phyloP scores from a whole-genome alignment of 2,797 vertebrate species.

The Momotus momota region DNA sequence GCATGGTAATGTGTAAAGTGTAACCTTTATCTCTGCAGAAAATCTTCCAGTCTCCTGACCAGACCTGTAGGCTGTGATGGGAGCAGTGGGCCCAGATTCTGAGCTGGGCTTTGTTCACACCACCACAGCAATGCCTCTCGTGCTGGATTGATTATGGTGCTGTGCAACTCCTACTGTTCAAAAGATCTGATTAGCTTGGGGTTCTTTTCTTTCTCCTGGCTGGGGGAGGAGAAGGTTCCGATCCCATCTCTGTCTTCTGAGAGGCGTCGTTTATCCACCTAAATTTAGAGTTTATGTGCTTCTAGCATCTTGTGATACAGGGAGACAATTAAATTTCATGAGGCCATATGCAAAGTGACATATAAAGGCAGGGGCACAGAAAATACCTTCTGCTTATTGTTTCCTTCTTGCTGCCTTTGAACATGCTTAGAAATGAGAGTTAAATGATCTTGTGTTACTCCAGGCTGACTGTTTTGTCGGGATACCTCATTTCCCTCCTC shows the following conservation, averaged over 20 bases:
- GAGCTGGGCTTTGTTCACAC: neutral
- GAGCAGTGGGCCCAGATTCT: neutral
- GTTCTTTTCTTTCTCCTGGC: neutral
- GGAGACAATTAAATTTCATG: neutral
- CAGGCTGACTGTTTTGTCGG: neutral
- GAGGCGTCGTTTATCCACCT: rapidly evolving
- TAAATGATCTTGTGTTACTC: neutral
- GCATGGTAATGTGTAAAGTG: neutral
- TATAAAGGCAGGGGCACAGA: neutral
- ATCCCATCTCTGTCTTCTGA: neutral
- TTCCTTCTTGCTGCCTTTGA: neutral
- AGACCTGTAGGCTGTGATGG: rapidly evolving
- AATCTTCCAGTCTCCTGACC: neutral
- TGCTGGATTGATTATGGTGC: neutral
- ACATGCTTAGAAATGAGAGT: neutral
- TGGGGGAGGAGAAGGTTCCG: neutral
- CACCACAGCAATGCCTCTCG: neutral
- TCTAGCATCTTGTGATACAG: neutral
- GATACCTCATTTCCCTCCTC: neutral
- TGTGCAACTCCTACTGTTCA: neutral
- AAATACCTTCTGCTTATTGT: neutral
- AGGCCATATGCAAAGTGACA: neutral
- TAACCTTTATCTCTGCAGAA: neutral
- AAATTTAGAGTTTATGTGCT: neutral
- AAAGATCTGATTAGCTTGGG: too few relatives aligned